Evolutionary conservation across 1,140 invertebrate species (phyloP).

Genomic region (Drosophila bocki): DNA sequence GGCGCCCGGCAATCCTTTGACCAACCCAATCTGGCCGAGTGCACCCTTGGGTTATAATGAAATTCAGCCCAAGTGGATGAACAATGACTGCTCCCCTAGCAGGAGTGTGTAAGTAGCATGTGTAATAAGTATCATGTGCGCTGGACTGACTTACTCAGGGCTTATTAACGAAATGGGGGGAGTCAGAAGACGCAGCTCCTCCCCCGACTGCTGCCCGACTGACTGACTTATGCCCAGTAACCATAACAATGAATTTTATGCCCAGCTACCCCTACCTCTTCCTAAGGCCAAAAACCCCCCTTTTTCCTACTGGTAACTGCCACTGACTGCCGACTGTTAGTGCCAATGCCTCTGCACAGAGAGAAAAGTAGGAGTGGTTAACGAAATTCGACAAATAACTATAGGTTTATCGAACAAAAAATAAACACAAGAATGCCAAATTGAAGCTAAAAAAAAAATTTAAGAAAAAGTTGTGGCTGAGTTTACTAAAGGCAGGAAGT

Average conservation of each 20-base stretch:
- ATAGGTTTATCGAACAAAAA: too few relatives aligned
- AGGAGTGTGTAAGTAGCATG: constrained; percentile 38
- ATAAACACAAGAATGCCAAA: too few relatives aligned
- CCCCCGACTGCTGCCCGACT: constrained; percentile 39
- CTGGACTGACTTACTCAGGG: constrained; percentile 71
- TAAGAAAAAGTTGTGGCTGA: too few relatives aligned
- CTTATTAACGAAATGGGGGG: constrained; percentile 74
- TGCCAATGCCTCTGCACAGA: constrained; percentile 26
- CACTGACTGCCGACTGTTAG: constrained; percentile 47
- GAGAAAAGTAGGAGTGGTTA: not conserved
- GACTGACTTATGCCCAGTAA: constrained; percentile 80
- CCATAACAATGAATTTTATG: constrained; percentile 83
- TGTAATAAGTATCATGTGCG: constrained; percentile 68
- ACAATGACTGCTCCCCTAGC: constrained; percentile 25
- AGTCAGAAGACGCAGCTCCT: constrained; percentile 2
- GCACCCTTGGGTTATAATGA: constrained; percentile 59
- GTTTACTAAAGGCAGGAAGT: too few relatives aligned
- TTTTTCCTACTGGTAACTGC: constrained; percentile 42
- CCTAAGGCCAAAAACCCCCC: not conserved
- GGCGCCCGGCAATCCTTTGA: constrained; percentile 23
- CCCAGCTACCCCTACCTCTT: constrained; percentile 23
- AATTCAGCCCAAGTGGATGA: constrained; percentile 55
- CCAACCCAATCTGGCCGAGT: constrained; percentile 44
- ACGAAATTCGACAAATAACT: too few relatives aligned
- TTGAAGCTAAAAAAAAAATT: too few relatives aligned